Conservation (phyloP, 2,888 invertebrate species). For the Digitonthophagus gazella region DNA sequence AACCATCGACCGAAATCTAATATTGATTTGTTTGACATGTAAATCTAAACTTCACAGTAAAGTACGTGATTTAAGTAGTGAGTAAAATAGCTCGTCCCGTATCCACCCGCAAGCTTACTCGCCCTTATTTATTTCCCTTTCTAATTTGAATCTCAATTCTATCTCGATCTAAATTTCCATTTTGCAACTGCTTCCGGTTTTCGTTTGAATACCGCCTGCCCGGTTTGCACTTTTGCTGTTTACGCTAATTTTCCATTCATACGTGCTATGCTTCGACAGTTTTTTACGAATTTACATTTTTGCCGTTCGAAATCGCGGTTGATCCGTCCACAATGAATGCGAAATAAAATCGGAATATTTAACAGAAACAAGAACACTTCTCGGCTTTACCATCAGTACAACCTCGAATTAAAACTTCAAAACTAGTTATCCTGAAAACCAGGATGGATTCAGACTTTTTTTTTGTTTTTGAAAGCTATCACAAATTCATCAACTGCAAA, state of each 20-base stretch:
- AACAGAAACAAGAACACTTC: too few species aligned
- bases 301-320: neutral
- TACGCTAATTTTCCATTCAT: neutral
- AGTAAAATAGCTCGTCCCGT: conserved; percentile 6
- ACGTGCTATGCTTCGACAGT: neutral
- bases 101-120: neutral
- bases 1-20: conserved; percentile 32
- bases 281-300: neutral
- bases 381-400: too few species aligned
- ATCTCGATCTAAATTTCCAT: neutral
- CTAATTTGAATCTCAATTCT: neutral
- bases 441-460: too few species aligned
- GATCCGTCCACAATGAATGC: neutral
- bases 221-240: neutral
- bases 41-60: conserved; percentile 36
- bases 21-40: conserved; percentile 38
- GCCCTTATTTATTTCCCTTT: neutral
- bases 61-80: conserved; percentile 36
- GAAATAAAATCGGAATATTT: neutral
- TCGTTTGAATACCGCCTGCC: neutral
- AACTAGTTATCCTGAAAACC: too few species aligned
- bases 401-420: too few species aligned
- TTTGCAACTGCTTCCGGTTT: neutral
- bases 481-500: too few species aligned
- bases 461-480: too few species aligned